Evolutionary conservation across 2,797 vertebrate genomes (phyloP), one percentile per base, ranked within the genome.

Genomic region (Chaunax sp.): DNA sequence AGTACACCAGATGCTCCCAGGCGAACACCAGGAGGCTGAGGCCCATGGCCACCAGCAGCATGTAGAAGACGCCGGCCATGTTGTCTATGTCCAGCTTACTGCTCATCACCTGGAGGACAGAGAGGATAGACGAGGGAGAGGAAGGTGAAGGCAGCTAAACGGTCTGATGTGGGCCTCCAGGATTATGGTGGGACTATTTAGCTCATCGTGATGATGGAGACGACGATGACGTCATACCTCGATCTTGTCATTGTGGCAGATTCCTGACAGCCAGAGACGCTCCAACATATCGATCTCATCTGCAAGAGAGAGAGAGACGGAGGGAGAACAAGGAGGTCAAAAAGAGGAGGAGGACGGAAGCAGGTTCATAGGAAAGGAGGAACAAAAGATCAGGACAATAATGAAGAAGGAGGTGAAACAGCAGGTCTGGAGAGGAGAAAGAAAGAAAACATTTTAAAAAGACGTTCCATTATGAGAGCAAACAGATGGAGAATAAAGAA

Each of bases 1-100:
- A 96, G 87, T 96, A 96, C 45, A 96, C 94, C 62, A 97, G 93
- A 81, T 97, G 95, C 77, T 95, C 96, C 95, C 96, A 94, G 58
- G 92, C 92, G 50, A 94, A 93, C 1, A 94, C 93, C 52, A 94
- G 85, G 3, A 94, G 89, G 72, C 93, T 92, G 38, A 94, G 90
- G 28, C 94, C 92, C 92, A 94, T 94, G 57, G 94, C 94, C 69
- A 95, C 93, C 53, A 94, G 83, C 63, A 92, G 83, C 91, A 93
- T 95, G 78, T 93, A 95, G 83, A 95, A 95, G n/a, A 96, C 94
- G 1, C 93, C 93, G 0, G 91, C 93, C 93, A 94, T 92, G 87
- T 94, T 94, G 88, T 92, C 91, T 20, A 94, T 95, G 78, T 94
- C 94, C 85, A 96, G 83, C 73, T 96, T 96, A 75, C 94, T 95